Evolutionary conservation across 2,797 vertebrate genomes (phyloP).

Genomic region (Pristis pectinata): DNA sequence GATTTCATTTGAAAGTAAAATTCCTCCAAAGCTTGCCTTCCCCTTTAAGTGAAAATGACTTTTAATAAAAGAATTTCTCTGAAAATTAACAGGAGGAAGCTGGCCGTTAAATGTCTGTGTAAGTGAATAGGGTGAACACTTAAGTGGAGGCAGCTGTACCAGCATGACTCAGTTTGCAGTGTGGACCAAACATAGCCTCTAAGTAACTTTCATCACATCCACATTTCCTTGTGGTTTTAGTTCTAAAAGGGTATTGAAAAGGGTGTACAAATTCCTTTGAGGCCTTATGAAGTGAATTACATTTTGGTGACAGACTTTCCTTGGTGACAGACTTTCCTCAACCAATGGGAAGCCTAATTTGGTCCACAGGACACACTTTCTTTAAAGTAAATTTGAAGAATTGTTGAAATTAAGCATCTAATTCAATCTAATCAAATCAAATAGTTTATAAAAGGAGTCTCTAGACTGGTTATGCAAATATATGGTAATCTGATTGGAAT

Average conservation of each 20-base stretch:
- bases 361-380: background rate
- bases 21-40: background rate
- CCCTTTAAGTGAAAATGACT: background rate
- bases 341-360: background rate
- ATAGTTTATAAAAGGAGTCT: background rate
- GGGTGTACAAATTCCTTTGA: background rate
- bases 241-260: slow-evolving; percentile 12
- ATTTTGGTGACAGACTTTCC: slow-evolving; percentile 26
- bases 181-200: background rate
- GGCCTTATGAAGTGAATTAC: background rate
- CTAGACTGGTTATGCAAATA: background rate
- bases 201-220: slow-evolving; percentile 30
- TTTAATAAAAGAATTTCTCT: background rate
- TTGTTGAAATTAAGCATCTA: background rate
- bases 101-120: background rate
- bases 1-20: background rate
- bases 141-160: slow-evolving; percentile 31
- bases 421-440: background rate
- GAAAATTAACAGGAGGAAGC: slow-evolving; percentile 10
- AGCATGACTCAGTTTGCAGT: slow-evolving; percentile 12
- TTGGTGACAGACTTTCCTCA: slow-evolving; percentile 7
- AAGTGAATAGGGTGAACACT: background rate
- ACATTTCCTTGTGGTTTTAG: slow-evolving; percentile 9
- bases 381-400: background rate
- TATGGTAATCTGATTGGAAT: background rate